These are phyloP conservation scores for Takifugu ocellatus DNA, from an alignment of 2,797 vertebrate species.

Conservation along the genomic window DNA sequence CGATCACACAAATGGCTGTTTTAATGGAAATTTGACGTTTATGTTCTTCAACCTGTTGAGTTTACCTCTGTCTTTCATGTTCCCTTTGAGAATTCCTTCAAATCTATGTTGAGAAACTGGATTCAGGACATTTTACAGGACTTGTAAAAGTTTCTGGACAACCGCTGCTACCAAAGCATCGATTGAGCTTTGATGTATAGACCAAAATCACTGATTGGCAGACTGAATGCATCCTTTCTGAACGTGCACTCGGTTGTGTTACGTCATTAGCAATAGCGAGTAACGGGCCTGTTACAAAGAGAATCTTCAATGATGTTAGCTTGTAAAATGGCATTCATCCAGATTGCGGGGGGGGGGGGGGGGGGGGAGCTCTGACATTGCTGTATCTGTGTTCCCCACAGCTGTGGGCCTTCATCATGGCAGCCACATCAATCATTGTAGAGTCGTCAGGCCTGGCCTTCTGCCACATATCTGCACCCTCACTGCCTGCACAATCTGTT, in stretches of 20 bases:
- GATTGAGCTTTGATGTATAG: background rate
- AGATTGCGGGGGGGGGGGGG: too few species aligned
- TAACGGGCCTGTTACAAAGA: background rate
- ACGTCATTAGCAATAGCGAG: background rate
- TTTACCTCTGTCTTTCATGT: constrained; percentile 17
- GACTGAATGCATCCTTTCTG: background rate
- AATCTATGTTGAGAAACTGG: constrained; percentile 18
- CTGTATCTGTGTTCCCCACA: constrained; percentile 30
- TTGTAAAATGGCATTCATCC: constrained; percentile 17
- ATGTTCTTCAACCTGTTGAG: constrained; percentile 16
- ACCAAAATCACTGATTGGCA: background rate
- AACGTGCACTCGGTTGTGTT: background rate
- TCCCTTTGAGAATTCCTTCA: constrained; percentile 18
- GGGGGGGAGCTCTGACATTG: constrained; percentile 21
- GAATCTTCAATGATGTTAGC: background rate
- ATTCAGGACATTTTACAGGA: constrained; percentile 5
- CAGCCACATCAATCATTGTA: constrained; percentile 67
- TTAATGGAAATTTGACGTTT: too few species aligned
- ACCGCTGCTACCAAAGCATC: too few species aligned
- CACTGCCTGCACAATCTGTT: constrained; percentile 59
- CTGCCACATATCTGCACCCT: constrained; percentile 60
- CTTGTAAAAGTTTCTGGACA: background rate
- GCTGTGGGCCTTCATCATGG: constrained; percentile 39
- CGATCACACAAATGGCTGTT: too few species aligned
- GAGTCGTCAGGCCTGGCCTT: constrained; percentile 63